Evolutionary conservation across 2,797 vertebrate species (phyloP), one percentile per base, ranked within the genome.

Genomic region (Ptychadena robeensis): DNA sequence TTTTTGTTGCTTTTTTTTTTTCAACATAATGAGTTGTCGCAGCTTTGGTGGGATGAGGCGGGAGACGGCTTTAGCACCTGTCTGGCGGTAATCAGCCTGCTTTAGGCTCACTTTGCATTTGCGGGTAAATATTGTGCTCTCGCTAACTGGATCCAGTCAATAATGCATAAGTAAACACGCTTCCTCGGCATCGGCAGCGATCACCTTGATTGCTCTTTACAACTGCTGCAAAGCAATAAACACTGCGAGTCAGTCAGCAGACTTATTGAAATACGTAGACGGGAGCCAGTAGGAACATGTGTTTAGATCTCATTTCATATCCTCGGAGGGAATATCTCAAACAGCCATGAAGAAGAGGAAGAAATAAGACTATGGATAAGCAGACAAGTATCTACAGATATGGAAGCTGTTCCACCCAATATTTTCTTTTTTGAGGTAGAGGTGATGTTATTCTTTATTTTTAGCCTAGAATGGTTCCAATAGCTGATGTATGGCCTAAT

Each of bases 11-110:
- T n/a, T n/a, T n/a, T n/a, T n/a, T n/a, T n/a, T n/a, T n/a, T n/a
- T n/a, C 89, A 91, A 88, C 86, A 89, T 93, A 93, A 93, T 90
- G 89, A 91, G 87, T 88, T 91, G 81, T 73, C 87, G 86, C 86
- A 88, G 87, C 89, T 87, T 88, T 82, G 73, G 85, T 73, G n/a
- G 89, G 87, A 88, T 80, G 89, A 90, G 72, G 69, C 69, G 75
- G n/a, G 87, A 80, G 85, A 83, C 80, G 25, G 85, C 84, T 85
- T 90, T 87, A 87, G 69, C 78, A 76, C 70, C 82, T 87, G 83
- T 85, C 88, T 87, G 82, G 85, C 87, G 86, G 85, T 88, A 91
- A 88, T 90, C 89, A 90, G 72, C 66, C 87, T 85, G 82, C 73
- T 75, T 87, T 83, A 74, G 85, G 48, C 66, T 76, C 85, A 81